Evolutionary conservation across 1,140 invertebrate genomes (phyloP), one percentile per base, ranked within the genome.

Genomic region (Drosophila equinoxialis): DNA sequence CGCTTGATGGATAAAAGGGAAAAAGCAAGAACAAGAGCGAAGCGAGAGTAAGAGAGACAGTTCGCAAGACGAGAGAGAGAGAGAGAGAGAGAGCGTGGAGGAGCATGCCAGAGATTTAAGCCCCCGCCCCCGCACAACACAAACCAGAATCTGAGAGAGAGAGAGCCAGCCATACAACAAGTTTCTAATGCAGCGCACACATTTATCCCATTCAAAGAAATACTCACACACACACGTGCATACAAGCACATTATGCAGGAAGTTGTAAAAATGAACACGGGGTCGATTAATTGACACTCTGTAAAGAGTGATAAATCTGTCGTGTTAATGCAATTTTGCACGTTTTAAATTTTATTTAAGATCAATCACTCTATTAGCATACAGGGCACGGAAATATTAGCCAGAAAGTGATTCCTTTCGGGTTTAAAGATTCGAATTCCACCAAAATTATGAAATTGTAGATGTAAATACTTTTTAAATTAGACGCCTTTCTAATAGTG

Each of bases 191-290:
- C 84, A 89, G 65, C 68, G 48, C 65, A 78, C 55, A 51, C 45
- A 51, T 51, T 51, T n/a, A 51, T 20, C 71, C 70, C 83, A 87
- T 87, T 87, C 84, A 87, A 87, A 89, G 73, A 89, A 89, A 86
- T 82, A 42, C 70, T 71, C 62, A 39, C 55, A 63, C 48, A 42
- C 67, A 68, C 39, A 23, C 20, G 2, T 1, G 66, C 35, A 61
- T 39, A 64, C 26, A n/a, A 33, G 57, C 48, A 41, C 17, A 26
- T 11, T 39, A 33, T 13, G 51, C 6, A 62, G 23, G 58, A 42
- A 66, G 42, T 37, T 61, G 60, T 41, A 51, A 54, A 51, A 54
- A 10, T 55, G 17, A 37, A 23, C 35, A 57, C 8, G 26, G 68
- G 66, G 64, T 57, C 65, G 55, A 62, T 55, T 10, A 11, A 60